A percentile compares a stretch with the other conserved stretches of the same genome.
Evolutionary conservation across 2,113 vertebrate species (phyloP).

Genomic region (Tichodroma muraria): DNA sequence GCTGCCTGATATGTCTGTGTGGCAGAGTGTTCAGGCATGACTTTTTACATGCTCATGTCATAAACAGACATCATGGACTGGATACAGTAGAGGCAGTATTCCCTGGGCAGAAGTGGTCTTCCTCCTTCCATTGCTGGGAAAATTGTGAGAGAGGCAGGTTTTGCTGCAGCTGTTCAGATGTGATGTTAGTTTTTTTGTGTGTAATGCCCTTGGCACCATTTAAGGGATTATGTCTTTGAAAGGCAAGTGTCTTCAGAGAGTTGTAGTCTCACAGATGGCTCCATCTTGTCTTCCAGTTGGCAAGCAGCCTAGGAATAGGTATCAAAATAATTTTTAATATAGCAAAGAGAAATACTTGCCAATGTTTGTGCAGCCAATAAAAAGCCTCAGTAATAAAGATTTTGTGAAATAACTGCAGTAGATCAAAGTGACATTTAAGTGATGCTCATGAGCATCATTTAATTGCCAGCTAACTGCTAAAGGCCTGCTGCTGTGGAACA

Average conservation of each 20-base stretch:
- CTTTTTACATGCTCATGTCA: not conserved
- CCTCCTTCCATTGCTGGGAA: not conserved
- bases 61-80: not conserved
- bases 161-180: not conserved
- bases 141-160: not conserved
- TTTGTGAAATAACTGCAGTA: slow-evolving; percentile 16
- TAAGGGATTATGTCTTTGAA: slow-evolving; percentile 9
- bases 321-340: slow-evolving; percentile 23
- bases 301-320: slow-evolving; percentile 1
- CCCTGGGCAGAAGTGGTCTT: not conserved
- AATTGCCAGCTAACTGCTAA: not conserved
- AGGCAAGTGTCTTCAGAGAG: not conserved
- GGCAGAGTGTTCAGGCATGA: not conserved
- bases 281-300: not conserved
- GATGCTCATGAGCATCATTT: slow-evolving; percentile 20
- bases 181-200: not conserved
- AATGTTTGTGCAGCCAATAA: not conserved
- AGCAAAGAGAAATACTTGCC: not conserved
- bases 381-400: not conserved
- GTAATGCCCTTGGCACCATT: not conserved
- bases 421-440: slow-evolving; percentile 31
- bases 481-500: not conserved
- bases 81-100: not conserved
- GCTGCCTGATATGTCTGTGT: not conserved
- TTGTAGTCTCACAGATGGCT: not conserved